Evolutionary conservation across 2,888 invertebrate genomes (phyloP), one percentile per base, ranked within the genome.

Genomic region (Lasiommata megera): DNA sequence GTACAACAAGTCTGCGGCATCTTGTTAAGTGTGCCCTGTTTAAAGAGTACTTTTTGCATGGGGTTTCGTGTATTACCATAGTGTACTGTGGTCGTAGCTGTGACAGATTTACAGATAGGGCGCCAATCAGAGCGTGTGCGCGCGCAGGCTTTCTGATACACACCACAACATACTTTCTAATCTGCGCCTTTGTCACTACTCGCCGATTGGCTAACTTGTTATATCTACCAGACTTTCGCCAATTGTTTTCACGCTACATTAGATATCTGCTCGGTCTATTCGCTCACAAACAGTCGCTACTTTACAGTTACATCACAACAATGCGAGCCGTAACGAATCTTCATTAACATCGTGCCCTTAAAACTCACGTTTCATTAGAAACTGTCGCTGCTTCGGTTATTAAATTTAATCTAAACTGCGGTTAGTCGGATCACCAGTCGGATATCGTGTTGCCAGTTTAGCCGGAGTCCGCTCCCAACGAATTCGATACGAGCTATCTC

Each of bases 171-270:
- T 83, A 88, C 90, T 90, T 90, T 90, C 89, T 90, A 90, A 88
- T 88, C 88, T 88, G 79, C 82, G 84, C 78, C 83, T 88, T 89
- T 88, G 90, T 90, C 89, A 88, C 83, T 82, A 76, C 76, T 78
- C 76, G 72, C 76, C 80, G 83, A 87, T 88, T 86, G 88, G 84
- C 78, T 81, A 85, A 82, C 82, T 82, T 79, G 76, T 79, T 81
- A 81, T 79, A 34, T 34, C 34, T 34, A 79, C 74, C 78, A 77
- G 79, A 88, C 89, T 90, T 90, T 90, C 90, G 88, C 90, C 88
- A 81, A 89, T 89, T 89, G 90, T 89, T 88, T 89, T 88, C 87
- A 88, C 83, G 86, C 81, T 81, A 77, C 81, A 88, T 84, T 87
- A 82, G 77, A 77, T 80, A 76, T 79, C 72, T 82, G 80, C 78